Evolutionary conservation across 2,113 vertebrate genomes (phyloP).

Genomic region (Polyodon spathula): DNA sequence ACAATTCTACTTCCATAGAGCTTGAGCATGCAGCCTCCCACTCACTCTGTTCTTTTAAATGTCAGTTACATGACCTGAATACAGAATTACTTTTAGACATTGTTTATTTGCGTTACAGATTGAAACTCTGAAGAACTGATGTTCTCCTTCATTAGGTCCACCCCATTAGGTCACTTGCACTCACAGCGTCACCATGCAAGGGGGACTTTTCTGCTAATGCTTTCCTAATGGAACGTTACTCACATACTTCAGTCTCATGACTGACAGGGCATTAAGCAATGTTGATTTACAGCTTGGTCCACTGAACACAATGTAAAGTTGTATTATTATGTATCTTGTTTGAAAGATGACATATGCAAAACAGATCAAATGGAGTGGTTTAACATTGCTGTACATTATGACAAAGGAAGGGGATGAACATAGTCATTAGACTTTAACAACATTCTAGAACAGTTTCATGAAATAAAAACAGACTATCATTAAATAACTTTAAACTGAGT

Average conservation of each 20-base stretch:
- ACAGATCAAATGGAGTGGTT: too few species aligned
- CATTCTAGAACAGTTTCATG: too few species aligned
- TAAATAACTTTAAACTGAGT: too few species aligned
- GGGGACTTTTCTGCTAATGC: constrained; percentile 11
- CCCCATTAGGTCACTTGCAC: constrained; percentile 2
- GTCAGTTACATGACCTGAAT: constrained; percentile 13
- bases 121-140: constrained; percentile 5
- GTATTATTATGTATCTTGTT: not conserved
- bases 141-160: not conserved
- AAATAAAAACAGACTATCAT: too few species aligned
- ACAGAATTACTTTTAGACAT: constrained; percentile 5
- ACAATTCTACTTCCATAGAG: constrained; percentile 12
- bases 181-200: not conserved
- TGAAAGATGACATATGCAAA: not conserved
- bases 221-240: constrained; percentile 9
- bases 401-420: too few species aligned
- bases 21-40: constrained; percentile 4
- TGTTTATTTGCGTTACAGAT: constrained; percentile 12
- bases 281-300: not conserved
- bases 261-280: constrained; percentile 3
- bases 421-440: too few species aligned
- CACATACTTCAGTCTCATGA: not conserved
- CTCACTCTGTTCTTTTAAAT: constrained; percentile 15
- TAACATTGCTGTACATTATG: too few species aligned
- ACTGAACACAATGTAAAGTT: too few species aligned